These are phyloP conservation scores for Ispidina lecontei DNA, from an alignment of 2,797 vertebrate genomes.

Conservation along the genomic window DNA sequence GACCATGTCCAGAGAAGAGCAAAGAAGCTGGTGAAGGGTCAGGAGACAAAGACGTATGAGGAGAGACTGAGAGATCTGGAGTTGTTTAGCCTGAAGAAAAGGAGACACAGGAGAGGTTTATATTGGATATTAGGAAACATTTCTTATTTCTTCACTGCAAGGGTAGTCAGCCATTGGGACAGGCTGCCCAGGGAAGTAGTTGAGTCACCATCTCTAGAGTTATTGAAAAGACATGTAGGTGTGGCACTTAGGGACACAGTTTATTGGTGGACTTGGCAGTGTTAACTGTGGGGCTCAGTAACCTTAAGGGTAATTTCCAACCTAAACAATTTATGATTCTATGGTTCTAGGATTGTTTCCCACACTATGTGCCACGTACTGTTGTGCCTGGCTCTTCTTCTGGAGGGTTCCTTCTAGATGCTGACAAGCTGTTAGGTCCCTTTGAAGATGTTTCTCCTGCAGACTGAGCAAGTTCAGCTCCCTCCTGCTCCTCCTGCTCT, in stretches of 20 bases:
- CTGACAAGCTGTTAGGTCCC: neutral
- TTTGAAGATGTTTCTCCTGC: neutral
- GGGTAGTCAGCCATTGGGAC: neutral
- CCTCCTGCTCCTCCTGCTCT: neutral
- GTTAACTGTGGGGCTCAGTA: too few species aligned
- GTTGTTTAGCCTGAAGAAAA: neutral
- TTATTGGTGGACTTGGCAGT: too few species aligned
- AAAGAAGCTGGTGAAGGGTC: rapidly evolving
- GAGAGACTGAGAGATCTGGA: neutral
- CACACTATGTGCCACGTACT: rapidly evolving
- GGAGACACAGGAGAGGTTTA: neutral
- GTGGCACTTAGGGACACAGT: too few species aligned
- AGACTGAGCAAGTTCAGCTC: neutral
- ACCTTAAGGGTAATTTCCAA: too few species aligned
- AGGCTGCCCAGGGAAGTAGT: neutral
- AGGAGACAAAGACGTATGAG: neutral
- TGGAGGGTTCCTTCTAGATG: neutral
- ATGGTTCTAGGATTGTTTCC: neutral
- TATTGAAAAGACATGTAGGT: too few species aligned
- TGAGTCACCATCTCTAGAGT: too few species aligned
- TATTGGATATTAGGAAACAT: neutral
- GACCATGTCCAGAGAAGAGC: rapidly evolving
- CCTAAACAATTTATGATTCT: too few species aligned
- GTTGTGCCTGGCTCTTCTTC: neutral
- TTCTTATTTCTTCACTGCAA: too few species aligned